Conservation (phyloP, 2,888 invertebrate genomes). For the Linnaemya tessellans region DNA sequence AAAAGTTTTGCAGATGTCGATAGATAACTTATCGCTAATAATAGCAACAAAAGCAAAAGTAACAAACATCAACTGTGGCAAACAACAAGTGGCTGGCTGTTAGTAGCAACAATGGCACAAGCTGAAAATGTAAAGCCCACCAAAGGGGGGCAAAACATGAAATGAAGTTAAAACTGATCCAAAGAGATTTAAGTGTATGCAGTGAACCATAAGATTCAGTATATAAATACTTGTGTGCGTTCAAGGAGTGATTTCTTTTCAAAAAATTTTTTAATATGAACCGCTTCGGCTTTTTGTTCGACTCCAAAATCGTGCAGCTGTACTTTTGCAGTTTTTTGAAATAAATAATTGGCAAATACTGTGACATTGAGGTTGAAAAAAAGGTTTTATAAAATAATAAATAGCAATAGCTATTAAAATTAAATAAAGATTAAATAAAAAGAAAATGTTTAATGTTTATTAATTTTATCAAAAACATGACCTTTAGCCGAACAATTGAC, state of each 20-base stretch:
- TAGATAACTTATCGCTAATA: constrained; percentile 59
- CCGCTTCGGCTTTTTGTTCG: too few relatives aligned
- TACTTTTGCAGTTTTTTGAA: too few relatives aligned
- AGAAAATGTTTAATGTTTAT: too few relatives aligned
- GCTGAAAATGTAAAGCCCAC: constrained; percentile 53
- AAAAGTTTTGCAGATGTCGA: constrained; percentile 63
- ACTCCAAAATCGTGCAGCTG: too few relatives aligned
- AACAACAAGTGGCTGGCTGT: constrained; percentile 50
- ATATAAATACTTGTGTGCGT: neutral
- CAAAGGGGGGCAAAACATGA: constrained; percentile 19
- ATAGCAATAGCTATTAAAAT: too few relatives aligned
- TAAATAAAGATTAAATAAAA: too few relatives aligned
- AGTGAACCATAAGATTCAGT: constrained; percentile 41
- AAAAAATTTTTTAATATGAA: neutral
- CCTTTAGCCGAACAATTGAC: too few relatives aligned
- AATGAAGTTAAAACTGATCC: constrained; percentile 12
- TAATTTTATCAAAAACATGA: too few relatives aligned
- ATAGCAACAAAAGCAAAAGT: constrained; percentile 16
- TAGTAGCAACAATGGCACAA: constrained; percentile 59
- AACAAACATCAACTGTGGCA: constrained; percentile 45
- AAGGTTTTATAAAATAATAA: too few relatives aligned
- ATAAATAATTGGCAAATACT: too few relatives aligned
- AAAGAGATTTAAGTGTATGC: constrained; percentile 24
- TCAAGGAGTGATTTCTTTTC: constrained; percentile 30
- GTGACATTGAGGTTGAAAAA: too few relatives aligned